Evolutionary conservation across 2,888 invertebrate species (phyloP), one percentile per base, ranked within the genome.

Genomic region (Ischnura elegans): DNA sequence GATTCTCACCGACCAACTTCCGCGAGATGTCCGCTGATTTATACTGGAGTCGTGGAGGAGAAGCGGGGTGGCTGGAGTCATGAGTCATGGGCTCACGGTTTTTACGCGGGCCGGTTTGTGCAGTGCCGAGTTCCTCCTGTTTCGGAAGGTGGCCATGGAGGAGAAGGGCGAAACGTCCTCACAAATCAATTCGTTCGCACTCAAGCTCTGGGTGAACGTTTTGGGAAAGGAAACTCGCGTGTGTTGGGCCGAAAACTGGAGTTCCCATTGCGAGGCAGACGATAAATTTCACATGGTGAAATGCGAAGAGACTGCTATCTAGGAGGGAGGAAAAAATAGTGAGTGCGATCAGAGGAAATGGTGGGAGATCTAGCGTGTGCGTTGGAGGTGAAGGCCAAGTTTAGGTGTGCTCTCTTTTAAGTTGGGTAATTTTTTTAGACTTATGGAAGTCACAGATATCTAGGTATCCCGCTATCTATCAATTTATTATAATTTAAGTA

Each of bases 121-220:
- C 8, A 25, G 61, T 21, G 19, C n/a, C n/a, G n/a, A n/a, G n/a
- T n/a, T n/a, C n/a, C n/a, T n/a, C n/a, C n/a, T n/a, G n/a, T n/a
- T n/a, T n/a, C 21, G 61, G 19, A n/a, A 61, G 19, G 2, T 61
- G 25, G 16, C n/a, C 61, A n/a, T 21, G 55, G 55, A 10, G 51
- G 51, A 51, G 13, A 8, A 51, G 51, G 51, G 51, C n/a, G n/a
- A 47, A 61, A 6, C 19, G 25, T 61, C 25, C 76, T 76, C 76
- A 76, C 76, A 76, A 76, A 76, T 76, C 76, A 76, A 76, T 76
- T 76, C 36, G 29, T 76, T 29, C 76, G 36, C 66, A 66, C 76
- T 36, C 76, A 76, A 76, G 29, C 76, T 76, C n/a, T n/a, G n/a
- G n/a, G 76, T 10, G 76, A 76, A 76, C 76, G 16, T 36, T n/a